Percentiles rank a stretch among this genome's conserved stretches.
phyloP scores from a whole-genome alignment of 2,797 vertebrate genomes.

The Phrynocephalus guinanensis region DNA sequence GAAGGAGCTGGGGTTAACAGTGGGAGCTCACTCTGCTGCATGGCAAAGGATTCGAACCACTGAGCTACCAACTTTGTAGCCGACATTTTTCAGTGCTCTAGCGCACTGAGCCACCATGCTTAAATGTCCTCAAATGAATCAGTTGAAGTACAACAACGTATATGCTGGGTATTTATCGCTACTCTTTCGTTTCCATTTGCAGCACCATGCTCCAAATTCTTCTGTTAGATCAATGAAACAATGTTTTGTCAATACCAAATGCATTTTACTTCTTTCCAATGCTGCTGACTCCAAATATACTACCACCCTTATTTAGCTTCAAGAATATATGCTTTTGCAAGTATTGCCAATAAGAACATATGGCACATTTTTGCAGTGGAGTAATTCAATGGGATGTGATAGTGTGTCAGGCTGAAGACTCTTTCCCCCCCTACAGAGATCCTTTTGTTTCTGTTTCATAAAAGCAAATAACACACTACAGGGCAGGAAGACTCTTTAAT shows the following conservation, averaged over 20 bases:
- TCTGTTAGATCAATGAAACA: not conserved
- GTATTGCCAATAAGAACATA: not conserved
- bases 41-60: too few relatives aligned
- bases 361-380: not conserved
- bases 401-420: not conserved
- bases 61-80: too few relatives aligned
- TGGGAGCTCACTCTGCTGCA: too few relatives aligned
- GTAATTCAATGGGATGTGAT: not conserved
- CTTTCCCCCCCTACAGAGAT: not conserved
- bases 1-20: too few relatives aligned
- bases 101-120: too few relatives aligned
- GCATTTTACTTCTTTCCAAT: not conserved
- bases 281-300: not conserved
- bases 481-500: not conserved
- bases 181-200: not conserved
- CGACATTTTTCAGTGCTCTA: too few relatives aligned
- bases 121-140: not conserved
- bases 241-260: fast-evolving
- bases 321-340: not conserved
- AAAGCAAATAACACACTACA: not conserved
- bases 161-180: not conserved
- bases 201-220: not conserved
- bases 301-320: not conserved
- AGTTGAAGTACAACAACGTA: not conserved
- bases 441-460: slow-evolving; percentile 3